Base-by-base conservation (phyloP, 2,888 invertebrate genomes). In the Tachina fera region DNA sequence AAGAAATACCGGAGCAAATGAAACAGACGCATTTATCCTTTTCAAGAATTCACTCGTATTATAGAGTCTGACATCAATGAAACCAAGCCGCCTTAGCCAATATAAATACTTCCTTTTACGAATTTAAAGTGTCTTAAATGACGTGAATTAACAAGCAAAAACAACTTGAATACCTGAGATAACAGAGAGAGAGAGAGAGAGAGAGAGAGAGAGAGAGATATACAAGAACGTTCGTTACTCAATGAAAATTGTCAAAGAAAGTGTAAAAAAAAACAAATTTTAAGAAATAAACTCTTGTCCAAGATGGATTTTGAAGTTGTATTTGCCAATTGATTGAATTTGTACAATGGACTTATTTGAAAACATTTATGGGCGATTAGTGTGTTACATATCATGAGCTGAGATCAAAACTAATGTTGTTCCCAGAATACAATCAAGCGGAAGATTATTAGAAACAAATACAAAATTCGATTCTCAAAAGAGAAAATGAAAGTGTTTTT, bases 301-400 rank as follows among this genome's bases (percentile, higher is more conserved):
- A 31, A 31, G 13, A 13, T 9, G 4, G 65, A 61, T 41, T 68
- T 53, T 11, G 0, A 61, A 47, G 16, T 0, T 49, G 65, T 65
- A 76, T 80, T 77, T 72, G 13, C 43, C 76, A 76, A 67, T 61
- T 65, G 84, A 72, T 72, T 80, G 51, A 80, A 71, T 63, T 3
- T 16, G 2, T 51, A 80, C 79, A 84, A 84, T 75, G 13, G 19
- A 49, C 13, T 19, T 43, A 60, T 51, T 77, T 58, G 9, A 61
- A 9, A 56, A 41, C 31, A 79, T 45, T 70, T 58, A 70, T 31
- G 51, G n/a, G 58, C 63, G 77, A 85, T 85, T 68, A 76, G 39
- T 53, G 11, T 14, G 11, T 41, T 13, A 9, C 9, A 77, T 47
- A 60, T 76, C 77, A 81, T 77, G 77, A 68, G 80, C 81, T 78